A percentile compares a stretch with the other conserved stretches of the same genome.
phyloP scores from a whole-genome alignment of 2,888 invertebrate genomes.

The Agrilus mali region DNA sequence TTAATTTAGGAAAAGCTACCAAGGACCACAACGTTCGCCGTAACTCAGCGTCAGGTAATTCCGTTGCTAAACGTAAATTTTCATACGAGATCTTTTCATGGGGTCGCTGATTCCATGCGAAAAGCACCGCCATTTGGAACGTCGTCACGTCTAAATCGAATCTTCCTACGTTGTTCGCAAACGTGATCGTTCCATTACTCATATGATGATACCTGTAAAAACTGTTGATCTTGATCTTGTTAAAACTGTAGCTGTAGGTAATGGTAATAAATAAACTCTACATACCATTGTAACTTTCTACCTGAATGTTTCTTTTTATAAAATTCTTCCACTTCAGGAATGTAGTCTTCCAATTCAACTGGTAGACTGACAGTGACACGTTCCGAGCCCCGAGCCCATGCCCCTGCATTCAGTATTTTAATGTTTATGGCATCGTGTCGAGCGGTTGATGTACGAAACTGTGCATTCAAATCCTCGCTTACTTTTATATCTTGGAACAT shows the following conservation, averaged over 20 bases:
- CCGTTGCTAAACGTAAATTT: constrained; percentile 90
- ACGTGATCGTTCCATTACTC: constrained; percentile 98
- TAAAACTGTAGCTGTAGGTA: neutral
- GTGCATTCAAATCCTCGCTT: constrained; percentile 90
- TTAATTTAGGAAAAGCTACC: constrained; percentile 91
- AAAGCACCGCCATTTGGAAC: constrained; percentile 98
- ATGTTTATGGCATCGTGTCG: constrained; percentile 87
- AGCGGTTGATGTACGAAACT: constrained; percentile 75
- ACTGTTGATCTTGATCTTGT: neutral
- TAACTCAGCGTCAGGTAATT: constrained; percentile 90
- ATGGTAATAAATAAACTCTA: neutral
- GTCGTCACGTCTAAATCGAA: constrained; percentile 98
- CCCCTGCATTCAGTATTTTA: constrained; percentile 96
- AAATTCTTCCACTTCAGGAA: constrained; percentile 98
- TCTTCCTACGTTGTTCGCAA: constrained; percentile 80
- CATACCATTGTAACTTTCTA: constrained; percentile 87
- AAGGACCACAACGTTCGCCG: constrained; percentile 91
- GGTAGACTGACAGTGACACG: constrained; percentile 92
- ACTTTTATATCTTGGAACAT: constrained; percentile 99
- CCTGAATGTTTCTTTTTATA: constrained; percentile 97
- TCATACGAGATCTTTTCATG: constrained; percentile 91
- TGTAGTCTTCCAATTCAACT: constrained; percentile 94
- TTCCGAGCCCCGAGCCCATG: constrained; percentile 94
- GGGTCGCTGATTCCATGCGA: constrained; percentile 97
- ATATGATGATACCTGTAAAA: constrained; percentile 73